Base-by-base conservation (phyloP, 2,888 invertebrate genomes). In the Synanthedon myopaeformis region DNA sequence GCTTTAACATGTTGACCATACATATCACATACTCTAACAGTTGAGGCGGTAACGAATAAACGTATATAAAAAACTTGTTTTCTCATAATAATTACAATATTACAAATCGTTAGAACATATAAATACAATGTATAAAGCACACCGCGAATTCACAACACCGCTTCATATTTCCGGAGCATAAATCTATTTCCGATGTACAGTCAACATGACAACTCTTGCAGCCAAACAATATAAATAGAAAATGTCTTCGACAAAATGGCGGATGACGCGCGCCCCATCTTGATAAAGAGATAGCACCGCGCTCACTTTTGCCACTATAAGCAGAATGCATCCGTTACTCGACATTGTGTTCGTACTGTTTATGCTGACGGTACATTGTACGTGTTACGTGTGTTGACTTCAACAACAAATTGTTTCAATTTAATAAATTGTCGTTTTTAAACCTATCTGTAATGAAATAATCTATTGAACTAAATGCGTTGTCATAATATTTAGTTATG, bases 261-360 rank as follows among this genome's bases (percentile, higher is more conserved):
- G 57, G 45, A 45, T 45, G 45, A 45, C 45, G 45, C 14, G 45
- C 13, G 35, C 55, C 56, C 61, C 65, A 69, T 70, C 65, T 68
- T 63, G 72, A 68, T 72, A 67, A 59, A 53, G 66, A 65, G 61
- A 63, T 62, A 61, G 60, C 59, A n/a, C n/a, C 57, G 59, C 62
- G 58, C 58, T 61, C 58, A 57, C 61, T 61, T 62, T 65, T 69
- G 61, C 59, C 61, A 61, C 66, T 65, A 67, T 49, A 23, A 42
- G 51, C 48, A 49, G 41, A 49, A 53, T 53, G 53, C 50, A 53
- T 50, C 51, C 49, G 17, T 6, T 52, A 42, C 42, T 41, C 35
- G 35, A 52, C 51, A 54, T 23, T 49, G 49, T 49, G 13, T 49
- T 55, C 49, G 49, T 49, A 23, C 17, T 17, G 23, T 12, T 49